phyloP scores from a whole-genome alignment of 2,888 invertebrate species.

The Ferrisia virgata region DNA sequence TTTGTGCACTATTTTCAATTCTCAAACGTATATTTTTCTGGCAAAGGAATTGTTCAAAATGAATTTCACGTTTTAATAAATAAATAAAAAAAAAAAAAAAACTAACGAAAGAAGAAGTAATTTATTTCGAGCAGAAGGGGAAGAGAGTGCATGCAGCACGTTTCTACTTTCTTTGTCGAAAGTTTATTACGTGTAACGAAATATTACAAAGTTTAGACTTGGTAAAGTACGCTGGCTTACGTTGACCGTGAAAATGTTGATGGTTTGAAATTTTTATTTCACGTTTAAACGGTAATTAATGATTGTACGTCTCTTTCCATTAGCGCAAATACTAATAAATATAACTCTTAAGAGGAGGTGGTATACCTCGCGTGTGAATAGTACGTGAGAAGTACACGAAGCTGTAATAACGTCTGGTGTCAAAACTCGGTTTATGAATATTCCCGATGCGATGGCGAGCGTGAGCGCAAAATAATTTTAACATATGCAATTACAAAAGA shows the following conservation, averaged over 20 bases:
- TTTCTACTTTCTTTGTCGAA: neutral
- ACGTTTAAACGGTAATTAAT: slow-evolving; percentile 3
- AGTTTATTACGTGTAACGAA: slow-evolving; percentile 9
- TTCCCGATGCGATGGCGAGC: neutral
- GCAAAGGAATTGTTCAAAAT: neutral
- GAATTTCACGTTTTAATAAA: neutral
- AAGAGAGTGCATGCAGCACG: neutral
- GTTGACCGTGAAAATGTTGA: neutral
- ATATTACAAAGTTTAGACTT: neutral
- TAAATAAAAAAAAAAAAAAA: neutral
- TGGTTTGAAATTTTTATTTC: neutral
- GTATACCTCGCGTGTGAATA: neutral
- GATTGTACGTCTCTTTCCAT: slow-evolving; percentile 18
- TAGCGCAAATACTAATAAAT: slow-evolving; percentile 8
- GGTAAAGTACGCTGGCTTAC: neutral
- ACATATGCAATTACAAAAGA: neutral
- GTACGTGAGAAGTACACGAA: neutral
- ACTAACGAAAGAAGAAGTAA: no score
- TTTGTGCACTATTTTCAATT: no score
- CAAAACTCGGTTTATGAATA: neutral
- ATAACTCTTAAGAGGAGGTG: neutral
- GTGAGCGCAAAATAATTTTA: slow-evolving; percentile 8
- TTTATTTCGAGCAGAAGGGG: neutral
- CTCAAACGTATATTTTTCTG: neutral
- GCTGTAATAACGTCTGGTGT: no score